These are phyloP conservation scores for Scaptomyza montana DNA, from an alignment of 1,140 invertebrate genomes.

Conservation along the genomic window DNA sequence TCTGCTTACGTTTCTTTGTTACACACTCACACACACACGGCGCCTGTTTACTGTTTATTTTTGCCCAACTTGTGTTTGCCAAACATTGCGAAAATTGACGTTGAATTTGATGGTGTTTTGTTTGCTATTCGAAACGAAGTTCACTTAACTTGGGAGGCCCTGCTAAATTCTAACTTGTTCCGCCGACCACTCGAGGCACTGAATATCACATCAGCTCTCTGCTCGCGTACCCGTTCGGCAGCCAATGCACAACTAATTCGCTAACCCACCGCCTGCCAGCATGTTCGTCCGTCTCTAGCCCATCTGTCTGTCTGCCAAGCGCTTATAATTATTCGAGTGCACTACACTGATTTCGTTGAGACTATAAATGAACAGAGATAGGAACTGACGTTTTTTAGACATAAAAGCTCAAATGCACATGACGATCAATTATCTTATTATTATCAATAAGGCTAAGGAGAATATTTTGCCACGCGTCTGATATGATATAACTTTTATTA, in stretches of 20 bases:
- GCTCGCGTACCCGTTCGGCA: conserved; percentile 46
- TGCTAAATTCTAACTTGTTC: conserved; percentile 4
- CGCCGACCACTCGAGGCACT: conserved; percentile 33
- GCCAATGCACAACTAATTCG: conserved; percentile 68
- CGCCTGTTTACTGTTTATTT: conserved; percentile 15
- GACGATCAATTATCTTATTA: not conserved
- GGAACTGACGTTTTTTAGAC: too few species aligned
- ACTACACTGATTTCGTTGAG: conserved; percentile 12
- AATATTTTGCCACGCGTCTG: not conserved
- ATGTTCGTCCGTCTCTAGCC: too few species aligned
- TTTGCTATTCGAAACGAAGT: conserved; percentile 14
- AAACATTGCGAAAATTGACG: conserved; percentile 26
- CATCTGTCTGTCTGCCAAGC: conserved; percentile 7
- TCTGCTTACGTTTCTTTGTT: conserved; percentile 10
- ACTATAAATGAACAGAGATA: not conserved
- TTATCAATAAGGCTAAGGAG: not conserved
- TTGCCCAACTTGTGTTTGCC: conserved; percentile 17
- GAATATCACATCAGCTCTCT: conserved; percentile 53
- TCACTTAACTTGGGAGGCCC: conserved; percentile 18
- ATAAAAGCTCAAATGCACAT: not conserved
- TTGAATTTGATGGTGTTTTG: conserved; percentile 5
- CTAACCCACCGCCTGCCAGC: conserved; percentile 33
- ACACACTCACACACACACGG: not conserved
- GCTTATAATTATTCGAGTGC: conserved; percentile 48
- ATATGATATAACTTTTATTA: not conserved